Evolutionary conservation across 2,113 vertebrate genomes (phyloP), one percentile per base, ranked within the genome.

Genomic region (Myiopsitta monachus): DNA sequence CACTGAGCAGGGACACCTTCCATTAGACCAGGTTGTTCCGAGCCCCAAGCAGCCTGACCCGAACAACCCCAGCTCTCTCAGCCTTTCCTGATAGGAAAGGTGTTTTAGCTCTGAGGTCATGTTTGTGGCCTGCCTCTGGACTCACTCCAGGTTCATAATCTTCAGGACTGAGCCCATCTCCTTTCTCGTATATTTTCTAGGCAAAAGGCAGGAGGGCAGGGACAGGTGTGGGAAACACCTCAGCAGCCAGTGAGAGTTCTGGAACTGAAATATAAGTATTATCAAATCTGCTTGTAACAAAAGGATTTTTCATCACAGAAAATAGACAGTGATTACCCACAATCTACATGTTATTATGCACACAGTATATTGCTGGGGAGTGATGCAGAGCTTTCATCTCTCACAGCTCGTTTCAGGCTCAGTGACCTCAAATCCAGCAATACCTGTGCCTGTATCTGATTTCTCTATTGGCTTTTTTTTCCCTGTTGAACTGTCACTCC

Each of bases 181-280:
- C 27, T 52, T 81, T 63, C 46, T 81, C 43, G 64, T 3, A 24
- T 43, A n/a, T 38, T 76, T 84, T 75, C 38, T 54, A 74, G 41
- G 38, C 23, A 91, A 87, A 80, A 80, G 15, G 51, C 14, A 63
- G n/a, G 51, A 90, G 3, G 14, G 17, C 30, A 87, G 33, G 27
- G 30, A 82, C 30, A 87, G 17, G 51, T 27, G 62, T 13, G 7
- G 30, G 33, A 96, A 73, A 69, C 39, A 75, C 6, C 33, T 79
- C 57, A 76, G 47, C 47, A 84, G 62, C 18, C 31, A 70, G 27
- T 9, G 7, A 78, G 51, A 61, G 28, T 57, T 94, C 63, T 76
- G 15, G 61, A 95, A 87, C 39, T 57, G 57, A 91, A 97, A 95
- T 66, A 88, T 16, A 94, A 86, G 54, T 95, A 87, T 82, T 87